Evolutionary conservation across 1,140 invertebrate genomes (phyloP), one percentile per base, ranked within the genome.

Genomic region (Anoplolepis gracilipes): DNA sequence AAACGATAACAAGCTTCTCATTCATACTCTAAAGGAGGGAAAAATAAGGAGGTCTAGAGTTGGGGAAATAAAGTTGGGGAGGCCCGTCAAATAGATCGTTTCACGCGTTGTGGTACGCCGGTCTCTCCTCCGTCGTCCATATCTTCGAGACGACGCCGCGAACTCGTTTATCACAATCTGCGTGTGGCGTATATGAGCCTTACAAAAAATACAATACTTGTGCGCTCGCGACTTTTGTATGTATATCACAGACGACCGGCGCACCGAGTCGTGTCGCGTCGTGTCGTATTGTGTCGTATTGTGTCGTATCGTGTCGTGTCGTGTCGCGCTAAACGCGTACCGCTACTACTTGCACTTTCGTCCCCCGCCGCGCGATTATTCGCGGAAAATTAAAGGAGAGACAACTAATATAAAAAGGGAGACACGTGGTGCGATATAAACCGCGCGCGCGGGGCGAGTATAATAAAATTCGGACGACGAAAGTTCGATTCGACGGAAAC

Each of bases 141-240:
- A 49, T 93, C 92, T 89, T 87, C 87, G 89, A 90, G 53, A 55
- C 92, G 89, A 91, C 88, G 91, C 88, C 93, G 92, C 92, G 93
- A 93, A 92, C 92, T 92, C 92, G 92, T 88, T 94, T 95, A 95
- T 95, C 94, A 95, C 94, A 95, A 95, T 95, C 92, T 93, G 76
- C 76, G 67, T 59, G 92, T 59, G 93, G 92, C 93, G 90, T 87
- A 86, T 90, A 88, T 89, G 88, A 90, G 94, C 93, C 93, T 93
- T 95, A 95, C 93, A 94, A 95, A 95, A 95, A 94, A 95, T 95
- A 95, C 94, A 93, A 92, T 94, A 93, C 93, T 82, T 82, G 33
- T 59, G 91, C 89, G 92, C 90, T 90, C 93, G 92, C 93, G 92
- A 88, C 92, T 93, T 88, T 85, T 85, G 59, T 78, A 78, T 84